phyloP scores from a whole-genome alignment of 2,797 vertebrate genomes.

The Acipenser oxyrinchus region DNA sequence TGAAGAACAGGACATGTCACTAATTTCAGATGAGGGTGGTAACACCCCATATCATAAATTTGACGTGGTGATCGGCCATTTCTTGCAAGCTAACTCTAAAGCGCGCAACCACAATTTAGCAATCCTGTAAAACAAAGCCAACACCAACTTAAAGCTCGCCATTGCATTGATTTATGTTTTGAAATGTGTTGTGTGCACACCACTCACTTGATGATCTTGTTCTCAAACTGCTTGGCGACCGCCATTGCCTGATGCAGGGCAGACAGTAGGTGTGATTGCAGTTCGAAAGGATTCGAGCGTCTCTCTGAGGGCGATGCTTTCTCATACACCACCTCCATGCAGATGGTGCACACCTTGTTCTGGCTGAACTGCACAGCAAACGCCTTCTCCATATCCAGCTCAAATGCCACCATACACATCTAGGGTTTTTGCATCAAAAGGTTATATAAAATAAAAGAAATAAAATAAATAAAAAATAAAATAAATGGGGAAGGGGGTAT shows the following conservation, averaged over 20 bases:
- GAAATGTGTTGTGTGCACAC: not conserved
- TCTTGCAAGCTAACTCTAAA: too few species aligned
- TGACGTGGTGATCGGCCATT: too few species aligned
- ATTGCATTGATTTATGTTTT: too few species aligned
- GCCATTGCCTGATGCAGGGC: conserved; percentile 88
- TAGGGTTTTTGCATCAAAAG: conserved; percentile 35
- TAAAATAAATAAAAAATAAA: not conserved
- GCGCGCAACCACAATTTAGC: too few species aligned
- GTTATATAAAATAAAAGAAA: too few species aligned
- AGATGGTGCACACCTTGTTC: conserved; percentile 91
- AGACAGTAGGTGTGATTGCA: conserved; percentile 92
- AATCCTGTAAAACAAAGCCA: too few species aligned
- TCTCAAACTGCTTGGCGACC: conserved; percentile 86
- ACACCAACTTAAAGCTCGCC: too few species aligned
- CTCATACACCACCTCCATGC: conserved; percentile 93
- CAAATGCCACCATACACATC: conserved; percentile 83
- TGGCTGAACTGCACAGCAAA: conserved; percentile 90
- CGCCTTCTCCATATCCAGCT: conserved; percentile 91
- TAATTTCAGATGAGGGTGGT: too few species aligned
- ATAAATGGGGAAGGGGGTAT: not conserved
- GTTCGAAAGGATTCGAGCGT: conserved; percentile 88
- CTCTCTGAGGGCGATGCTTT: conserved; percentile 75
- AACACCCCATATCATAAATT: too few species aligned
- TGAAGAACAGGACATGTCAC: too few species aligned
- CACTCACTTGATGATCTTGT: conserved; percentile 90